Evolutionary conservation across 2,113 vertebrate species (phyloP).

Genomic region (Madoqua kirkii): DNA sequence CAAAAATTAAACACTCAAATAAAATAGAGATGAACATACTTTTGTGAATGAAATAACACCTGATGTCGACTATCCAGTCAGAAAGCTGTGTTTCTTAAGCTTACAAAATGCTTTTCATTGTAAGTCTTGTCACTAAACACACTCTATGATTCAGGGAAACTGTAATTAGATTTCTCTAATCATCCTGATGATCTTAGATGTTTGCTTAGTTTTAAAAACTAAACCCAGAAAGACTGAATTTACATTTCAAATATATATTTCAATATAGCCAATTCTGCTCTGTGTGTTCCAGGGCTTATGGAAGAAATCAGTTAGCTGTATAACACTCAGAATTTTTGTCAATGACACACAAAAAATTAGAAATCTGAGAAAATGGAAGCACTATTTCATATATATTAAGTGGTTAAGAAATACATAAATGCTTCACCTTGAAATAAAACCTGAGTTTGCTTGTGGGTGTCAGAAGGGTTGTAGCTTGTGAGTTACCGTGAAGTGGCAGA

Average conservation of each 20-base stretch:
- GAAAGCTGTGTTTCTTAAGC: neutral
- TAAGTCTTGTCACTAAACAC: neutral
- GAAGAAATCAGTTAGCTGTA: neutral
- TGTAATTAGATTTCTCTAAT: neutral
- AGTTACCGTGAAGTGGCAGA: neutral
- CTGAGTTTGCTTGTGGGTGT: neutral
- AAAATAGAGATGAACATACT: neutral
- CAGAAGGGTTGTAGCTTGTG: neutral
- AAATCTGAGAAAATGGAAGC: neutral
- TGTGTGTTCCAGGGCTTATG: neutral
- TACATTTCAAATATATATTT: neutral
- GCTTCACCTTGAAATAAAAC: neutral
- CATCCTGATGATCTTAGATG: neutral
- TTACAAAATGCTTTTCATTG: neutral
- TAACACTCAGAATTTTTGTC: neutral
- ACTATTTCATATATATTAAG: neutral
- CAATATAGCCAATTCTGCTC: neutral
- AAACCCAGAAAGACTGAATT: neutral
- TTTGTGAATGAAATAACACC: neutral
- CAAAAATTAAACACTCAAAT: neutral
- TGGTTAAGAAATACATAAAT: neutral
- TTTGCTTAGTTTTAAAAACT: conserved; percentile 6
- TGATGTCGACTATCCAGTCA: neutral
- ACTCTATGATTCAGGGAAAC: neutral
- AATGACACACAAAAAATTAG: neutral